These are phyloP conservation scores for Cantharis rustica DNA, from an alignment of 2,888 invertebrate genomes.

Conservation along the genomic window DNA sequence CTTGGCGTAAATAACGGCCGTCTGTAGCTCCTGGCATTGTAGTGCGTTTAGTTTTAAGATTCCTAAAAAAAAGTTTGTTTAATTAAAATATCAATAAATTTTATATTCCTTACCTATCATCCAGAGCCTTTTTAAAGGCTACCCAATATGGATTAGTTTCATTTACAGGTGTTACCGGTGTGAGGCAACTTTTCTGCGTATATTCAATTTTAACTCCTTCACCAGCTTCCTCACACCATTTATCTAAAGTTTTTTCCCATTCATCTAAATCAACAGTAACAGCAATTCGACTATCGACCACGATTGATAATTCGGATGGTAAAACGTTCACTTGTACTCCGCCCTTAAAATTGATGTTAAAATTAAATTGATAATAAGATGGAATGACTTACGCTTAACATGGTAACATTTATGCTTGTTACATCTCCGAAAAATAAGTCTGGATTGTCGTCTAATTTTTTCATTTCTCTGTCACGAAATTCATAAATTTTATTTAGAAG, in stretches of 20 bases:
- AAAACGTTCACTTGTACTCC: constrained; percentile 92
- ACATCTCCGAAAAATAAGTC: constrained; percentile 73
- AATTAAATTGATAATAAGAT: not conserved
- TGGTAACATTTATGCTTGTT: constrained; percentile 83
- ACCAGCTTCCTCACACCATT: constrained; percentile 63
- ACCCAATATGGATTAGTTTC: constrained; percentile 64
- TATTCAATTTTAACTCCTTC: constrained; percentile 61
- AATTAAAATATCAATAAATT: not conserved
- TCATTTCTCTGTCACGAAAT: not conserved
- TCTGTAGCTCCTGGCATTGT: constrained; percentile 93
- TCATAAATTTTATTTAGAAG: constrained; percentile 50
- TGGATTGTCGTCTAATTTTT: not conserved
- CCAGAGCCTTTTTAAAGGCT: constrained; percentile 59
- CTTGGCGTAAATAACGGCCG: constrained; percentile 77
- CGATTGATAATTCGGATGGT: constrained; percentile 77
- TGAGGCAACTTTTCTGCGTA: constrained; percentile 58
- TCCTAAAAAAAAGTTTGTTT: not conserved
- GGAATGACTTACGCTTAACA: constrained; percentile 62
- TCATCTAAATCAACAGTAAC: constrained; percentile 65
- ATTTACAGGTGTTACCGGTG: constrained; percentile 59
- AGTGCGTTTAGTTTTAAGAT: constrained; percentile 1
- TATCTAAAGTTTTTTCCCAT: constrained; percentile 59
- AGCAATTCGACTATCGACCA: constrained; percentile 76
- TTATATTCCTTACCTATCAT: constrained; percentile 53
- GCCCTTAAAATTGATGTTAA: constrained; percentile 66